A percentile compares a stretch with the other conserved stretches of the same genome.
These are phyloP conservation scores for Choristoneura fumiferana DNA, from an alignment of 1,140 invertebrate genomes.

Conservation along the genomic window DNA sequence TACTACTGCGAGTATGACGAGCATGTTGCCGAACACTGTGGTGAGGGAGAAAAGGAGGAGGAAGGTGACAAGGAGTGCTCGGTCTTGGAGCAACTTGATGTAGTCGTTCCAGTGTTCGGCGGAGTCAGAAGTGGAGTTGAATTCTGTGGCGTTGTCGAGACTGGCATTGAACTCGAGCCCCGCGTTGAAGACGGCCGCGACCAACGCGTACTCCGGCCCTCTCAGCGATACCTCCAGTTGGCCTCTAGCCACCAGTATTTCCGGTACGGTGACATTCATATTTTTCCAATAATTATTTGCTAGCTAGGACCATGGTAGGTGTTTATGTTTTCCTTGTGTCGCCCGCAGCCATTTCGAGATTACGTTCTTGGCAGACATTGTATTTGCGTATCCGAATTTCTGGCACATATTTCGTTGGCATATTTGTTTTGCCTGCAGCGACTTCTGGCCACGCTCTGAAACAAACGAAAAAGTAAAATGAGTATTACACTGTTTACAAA, in stretches of 20 bases:
- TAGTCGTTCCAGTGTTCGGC: constrained; percentile 71
- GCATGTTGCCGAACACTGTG: constrained; percentile 97
- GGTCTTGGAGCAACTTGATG: constrained; percentile 80
- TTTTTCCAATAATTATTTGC: constrained; percentile 61
- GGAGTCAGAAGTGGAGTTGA: constrained; percentile 47
- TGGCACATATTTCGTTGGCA: constrained; percentile 58
- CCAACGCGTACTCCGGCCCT: constrained; percentile 55
- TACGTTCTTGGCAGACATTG: constrained; percentile 68
- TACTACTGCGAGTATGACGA: constrained; percentile 96
- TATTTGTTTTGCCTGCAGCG: constrained; percentile 40
- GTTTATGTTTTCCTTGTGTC: constrained; percentile 71
- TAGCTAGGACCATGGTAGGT: constrained; percentile 65
- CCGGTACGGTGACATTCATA: constrained; percentile 68
- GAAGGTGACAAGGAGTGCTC: constrained; percentile 88
- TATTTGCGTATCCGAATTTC: constrained; percentile 53
- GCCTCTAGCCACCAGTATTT: constrained; percentile 63
- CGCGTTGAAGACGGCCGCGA: constrained; percentile 42
- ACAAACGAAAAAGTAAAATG: constrained; percentile 36
- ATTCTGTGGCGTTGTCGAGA: constrained; percentile 50
- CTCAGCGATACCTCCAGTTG: constrained; percentile 58
- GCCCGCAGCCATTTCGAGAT: constrained; percentile 70
- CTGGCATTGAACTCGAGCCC: constrained; percentile 55
- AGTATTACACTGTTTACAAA: too few relatives aligned
- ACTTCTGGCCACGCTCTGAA: constrained; percentile 43
- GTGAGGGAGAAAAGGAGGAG: constrained; percentile 94